phyloP scores from a whole-genome alignment of 2,888 invertebrate genomes.

The Eupithecia inturbata region DNA sequence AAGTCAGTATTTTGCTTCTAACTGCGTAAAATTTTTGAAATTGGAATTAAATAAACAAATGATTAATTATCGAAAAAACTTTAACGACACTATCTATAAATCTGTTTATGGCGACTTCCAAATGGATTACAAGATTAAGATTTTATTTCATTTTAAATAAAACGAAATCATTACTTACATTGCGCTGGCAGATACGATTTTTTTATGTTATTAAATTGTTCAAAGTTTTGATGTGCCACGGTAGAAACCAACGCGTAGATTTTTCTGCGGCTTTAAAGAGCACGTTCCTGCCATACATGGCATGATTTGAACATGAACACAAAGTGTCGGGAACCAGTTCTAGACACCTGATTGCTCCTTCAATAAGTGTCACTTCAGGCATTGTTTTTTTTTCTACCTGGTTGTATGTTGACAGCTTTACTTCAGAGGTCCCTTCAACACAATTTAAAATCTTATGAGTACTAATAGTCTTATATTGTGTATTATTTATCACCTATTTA shows the following conservation, averaged over 20 bases:
- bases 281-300: constrained; percentile 31
- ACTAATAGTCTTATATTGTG: too few relatives aligned
- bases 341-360: constrained; percentile 33
- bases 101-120: too few relatives aligned
- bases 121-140: background rate
- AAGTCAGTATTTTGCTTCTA: too few relatives aligned
- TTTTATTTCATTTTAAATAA: background rate
- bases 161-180: too few relatives aligned
- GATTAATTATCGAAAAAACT: too few relatives aligned
- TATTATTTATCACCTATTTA: too few relatives aligned
- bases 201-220: background rate
- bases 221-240: background rate
- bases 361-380: constrained; percentile 36
- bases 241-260: background rate
- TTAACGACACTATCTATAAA: too few relatives aligned
- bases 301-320: constrained; percentile 24
- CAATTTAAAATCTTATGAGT: background rate
- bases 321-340: constrained; percentile 36
- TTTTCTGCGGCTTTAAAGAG: constrained; percentile 30
- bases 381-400: constrained; percentile 23
- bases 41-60: too few relatives aligned
- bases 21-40: too few relatives aligned
- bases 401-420: constrained; percentile 6
- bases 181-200: background rate
- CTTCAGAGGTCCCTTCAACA: background rate